Evolutionary conservation across 2,797 vertebrate genomes (phyloP), one percentile per base, ranked within the genome.

Genomic region (Staurois parvus): DNA sequence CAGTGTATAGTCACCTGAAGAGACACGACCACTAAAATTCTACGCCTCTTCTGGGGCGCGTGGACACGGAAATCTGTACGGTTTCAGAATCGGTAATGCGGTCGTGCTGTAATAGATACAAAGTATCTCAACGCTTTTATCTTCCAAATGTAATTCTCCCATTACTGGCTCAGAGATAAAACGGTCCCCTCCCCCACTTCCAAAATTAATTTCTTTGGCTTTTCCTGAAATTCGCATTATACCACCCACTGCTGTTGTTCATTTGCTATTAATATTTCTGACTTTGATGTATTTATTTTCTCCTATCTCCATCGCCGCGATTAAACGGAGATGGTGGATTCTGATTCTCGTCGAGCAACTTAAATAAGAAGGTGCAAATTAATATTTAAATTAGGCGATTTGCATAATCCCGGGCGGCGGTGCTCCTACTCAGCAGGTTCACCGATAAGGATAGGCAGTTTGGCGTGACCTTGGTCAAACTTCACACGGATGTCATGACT

Each of bases 221-320:
- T 67, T 21, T n/a, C 32, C 62, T 67, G 45, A 64, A 29, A 28
- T 66, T 66, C 76, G 42, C 81, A 76, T 48, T 59, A 68, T 40
- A 56, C 82, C 73, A 21, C 74, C 82, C 66, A 19, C 73, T 28
- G 77, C 24, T 69, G 40, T 19, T 40, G n/a, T 62, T 78, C 59
- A 29, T 66, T 52, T 62, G 59, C 56, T 77, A 37, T 21, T 28
- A 64, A 45, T 30, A 29, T 10, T n/a, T 11, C 42, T 28, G 15
- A 45, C 76, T 79, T 79, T 79, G 76, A 79, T 67, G 62, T 40
- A 1, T 45, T 79, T 42, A 67, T 79, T 37, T 28, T 67, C 3
- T n/a, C 32, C 24, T n/a, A 29, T 78, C 37, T 2, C 4, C 15
- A 52, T 19, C 42, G 2, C 5, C 15, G 4, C 2, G 15, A 52